These are phyloP conservation scores for Odontocolon sp. DNA, from an alignment of 2,888 invertebrate genomes.

Conservation along the genomic window DNA sequence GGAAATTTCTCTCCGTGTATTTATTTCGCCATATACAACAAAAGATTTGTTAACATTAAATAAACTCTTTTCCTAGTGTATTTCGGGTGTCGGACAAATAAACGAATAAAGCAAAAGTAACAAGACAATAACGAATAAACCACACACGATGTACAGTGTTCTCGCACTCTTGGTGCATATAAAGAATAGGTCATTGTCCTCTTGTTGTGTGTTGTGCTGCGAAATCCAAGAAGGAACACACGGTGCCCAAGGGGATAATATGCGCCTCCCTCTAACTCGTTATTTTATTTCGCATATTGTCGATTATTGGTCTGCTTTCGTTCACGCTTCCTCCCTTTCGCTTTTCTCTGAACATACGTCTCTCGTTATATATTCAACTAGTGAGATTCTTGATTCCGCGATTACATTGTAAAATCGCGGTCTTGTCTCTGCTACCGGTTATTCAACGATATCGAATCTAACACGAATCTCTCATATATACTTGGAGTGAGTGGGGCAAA, in stretches of 20 bases:
- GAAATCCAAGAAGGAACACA: no score
- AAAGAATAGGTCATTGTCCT: slow-evolving; percentile 32
- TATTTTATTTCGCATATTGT: slow-evolving; percentile 32
- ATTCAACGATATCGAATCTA: slow-evolving; percentile 1
- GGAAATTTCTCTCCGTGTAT: no score
- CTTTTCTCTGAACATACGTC: background rate
- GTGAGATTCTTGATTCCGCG: slow-evolving; percentile 46
- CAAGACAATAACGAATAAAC: slow-evolving; percentile 39
- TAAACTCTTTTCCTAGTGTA: no score
- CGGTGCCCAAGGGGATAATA: background rate
- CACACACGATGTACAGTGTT: slow-evolving; percentile 3
- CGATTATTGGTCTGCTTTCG: slow-evolving; percentile 28
- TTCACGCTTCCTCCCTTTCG: background rate
- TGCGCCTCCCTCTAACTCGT: slow-evolving; percentile 2
- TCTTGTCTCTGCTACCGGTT: background rate
- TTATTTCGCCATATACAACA: no score
- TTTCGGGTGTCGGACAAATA: slow-evolving; percentile 9
- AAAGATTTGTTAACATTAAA: no score
- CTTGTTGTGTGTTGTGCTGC: no score
- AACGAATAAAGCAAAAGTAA: slow-evolving; percentile 31
- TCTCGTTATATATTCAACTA: slow-evolving; percentile 37
- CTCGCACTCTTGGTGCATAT: slow-evolving; percentile 1
- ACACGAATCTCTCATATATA: background rate
- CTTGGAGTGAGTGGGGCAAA: no score
- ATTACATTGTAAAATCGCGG: slow-evolving; percentile 51